These are phyloP conservation scores for Gallinago undulata DNA, from an alignment of 2,113 vertebrate genomes.

Conservation along the genomic window DNA sequence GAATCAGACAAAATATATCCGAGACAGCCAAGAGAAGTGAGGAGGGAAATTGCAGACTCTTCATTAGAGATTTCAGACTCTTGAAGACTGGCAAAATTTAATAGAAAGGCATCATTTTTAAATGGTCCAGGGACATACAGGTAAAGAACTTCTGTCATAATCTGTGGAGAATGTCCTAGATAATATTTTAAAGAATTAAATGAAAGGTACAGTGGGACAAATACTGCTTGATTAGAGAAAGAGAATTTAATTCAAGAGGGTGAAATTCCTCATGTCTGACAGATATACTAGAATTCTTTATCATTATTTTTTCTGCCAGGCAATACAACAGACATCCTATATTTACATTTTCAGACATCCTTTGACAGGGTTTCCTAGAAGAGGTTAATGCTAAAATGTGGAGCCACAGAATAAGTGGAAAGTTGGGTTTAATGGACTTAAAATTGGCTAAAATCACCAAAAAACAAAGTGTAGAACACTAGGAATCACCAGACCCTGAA, in stretches of 20 bases:
- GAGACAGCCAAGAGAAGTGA: background rate
- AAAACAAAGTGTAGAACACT: background rate
- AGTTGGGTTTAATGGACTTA: slow-evolving; percentile 47
- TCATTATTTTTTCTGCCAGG: background rate
- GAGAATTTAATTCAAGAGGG: background rate
- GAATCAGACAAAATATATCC: slow-evolving; percentile 1
- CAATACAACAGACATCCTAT: background rate
- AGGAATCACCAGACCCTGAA: background rate
- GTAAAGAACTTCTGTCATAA: background rate
- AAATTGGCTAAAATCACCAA: slow-evolving; percentile 2
- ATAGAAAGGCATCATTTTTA: slow-evolving; percentile 21
- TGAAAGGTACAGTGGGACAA: background rate
- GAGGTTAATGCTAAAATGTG: slow-evolving; percentile 20
- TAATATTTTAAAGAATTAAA: slow-evolving; percentile 9
- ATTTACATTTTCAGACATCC: slow-evolving; percentile 12
- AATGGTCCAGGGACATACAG: background rate
- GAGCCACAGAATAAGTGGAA: background rate
- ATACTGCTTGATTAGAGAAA: background rate
- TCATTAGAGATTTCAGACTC: slow-evolving; percentile 19
- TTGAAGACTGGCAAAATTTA: slow-evolving; percentile 6
- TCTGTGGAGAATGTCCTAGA: background rate
- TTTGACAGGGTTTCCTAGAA: slow-evolving; percentile 21
- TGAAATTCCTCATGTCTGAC: background rate
- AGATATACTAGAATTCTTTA: background rate
- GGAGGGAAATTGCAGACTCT: slow-evolving; percentile 1